These are phyloP conservation scores for Equus quagga DNA, from an alignment of 2,113 vertebrate species.

Conservation along the genomic window DNA sequence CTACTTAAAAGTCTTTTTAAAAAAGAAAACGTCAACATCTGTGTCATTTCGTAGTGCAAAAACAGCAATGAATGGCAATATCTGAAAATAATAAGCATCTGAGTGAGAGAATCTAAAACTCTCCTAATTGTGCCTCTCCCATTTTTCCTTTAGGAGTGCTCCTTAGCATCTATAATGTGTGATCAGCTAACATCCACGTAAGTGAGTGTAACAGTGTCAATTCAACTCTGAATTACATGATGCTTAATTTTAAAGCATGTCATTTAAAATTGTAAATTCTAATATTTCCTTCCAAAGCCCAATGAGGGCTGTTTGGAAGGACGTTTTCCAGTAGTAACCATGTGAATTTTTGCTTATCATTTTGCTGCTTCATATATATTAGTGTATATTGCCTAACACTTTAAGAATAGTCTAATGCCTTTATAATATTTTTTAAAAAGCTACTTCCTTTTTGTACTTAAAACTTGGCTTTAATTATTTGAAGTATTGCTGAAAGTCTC, in stretches of 20 bases:
- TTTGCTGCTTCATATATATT: neutral
- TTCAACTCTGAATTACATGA: neutral
- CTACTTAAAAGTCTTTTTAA: neutral
- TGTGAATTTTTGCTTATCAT: neutral
- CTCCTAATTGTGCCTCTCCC: neutral
- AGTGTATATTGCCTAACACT: neutral
- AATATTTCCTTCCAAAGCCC: neutral
- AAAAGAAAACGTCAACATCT: neutral
- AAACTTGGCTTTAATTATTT: neutral
- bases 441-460: neutral
- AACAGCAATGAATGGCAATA: neutral
- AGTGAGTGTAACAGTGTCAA: neutral
- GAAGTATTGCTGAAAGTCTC: neutral
- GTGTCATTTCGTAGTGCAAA: neutral
- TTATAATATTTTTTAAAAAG: neutral
- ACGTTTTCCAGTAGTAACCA: neutral
- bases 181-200: neutral
- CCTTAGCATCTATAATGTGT: neutral
- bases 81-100: neutral
- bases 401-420: neutral
- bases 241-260: neutral
- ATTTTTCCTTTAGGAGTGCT: neutral
- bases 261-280: neutral
- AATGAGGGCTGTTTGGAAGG: neutral
- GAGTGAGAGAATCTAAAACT: neutral